Evolutionary conservation across 2,113 vertebrate species (phyloP).

Genomic region (Leptocoma aspasia): DNA sequence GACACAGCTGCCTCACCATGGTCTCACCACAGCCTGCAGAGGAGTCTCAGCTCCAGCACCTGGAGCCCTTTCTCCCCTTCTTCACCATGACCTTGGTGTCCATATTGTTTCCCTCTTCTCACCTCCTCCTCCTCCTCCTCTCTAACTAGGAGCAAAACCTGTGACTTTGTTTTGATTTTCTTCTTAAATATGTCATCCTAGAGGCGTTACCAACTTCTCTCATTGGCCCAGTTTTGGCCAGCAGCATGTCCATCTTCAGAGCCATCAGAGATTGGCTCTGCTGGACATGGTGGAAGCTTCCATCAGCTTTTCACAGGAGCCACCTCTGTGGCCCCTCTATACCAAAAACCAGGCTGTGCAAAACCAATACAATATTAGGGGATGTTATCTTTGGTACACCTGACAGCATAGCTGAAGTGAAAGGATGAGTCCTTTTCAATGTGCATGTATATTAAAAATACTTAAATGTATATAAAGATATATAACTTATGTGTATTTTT

Average conservation of each 20-base stretch:
- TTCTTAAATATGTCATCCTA: not conserved
- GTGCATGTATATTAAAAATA: not conserved
- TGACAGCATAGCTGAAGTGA: not conserved
- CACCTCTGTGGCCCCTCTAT: not conserved
- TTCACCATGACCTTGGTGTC: not conserved
- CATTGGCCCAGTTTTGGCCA: not conserved
- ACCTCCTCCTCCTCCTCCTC: not conserved
- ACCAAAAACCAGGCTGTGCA: not conserved
- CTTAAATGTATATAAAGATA: not conserved
- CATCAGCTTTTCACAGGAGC: not conserved
- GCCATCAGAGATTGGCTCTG: not conserved
- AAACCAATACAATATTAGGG: not conserved
- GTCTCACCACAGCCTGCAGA: not conserved
- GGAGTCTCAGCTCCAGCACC: not conserved
- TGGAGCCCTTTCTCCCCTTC: not conserved
- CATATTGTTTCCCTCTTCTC: not conserved
- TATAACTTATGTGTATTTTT: not conserved
- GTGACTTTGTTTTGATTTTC: not conserved
- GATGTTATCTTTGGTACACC: not conserved
- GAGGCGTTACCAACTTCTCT: not conserved
- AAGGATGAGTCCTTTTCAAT: not conserved
- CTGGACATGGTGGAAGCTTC: not conserved
- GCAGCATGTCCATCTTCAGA: not conserved
- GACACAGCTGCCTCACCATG: not conserved
- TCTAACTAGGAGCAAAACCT: not conserved